Base-by-base conservation (phyloP, 2,888 invertebrate genomes). In the Boloria selene region DNA sequence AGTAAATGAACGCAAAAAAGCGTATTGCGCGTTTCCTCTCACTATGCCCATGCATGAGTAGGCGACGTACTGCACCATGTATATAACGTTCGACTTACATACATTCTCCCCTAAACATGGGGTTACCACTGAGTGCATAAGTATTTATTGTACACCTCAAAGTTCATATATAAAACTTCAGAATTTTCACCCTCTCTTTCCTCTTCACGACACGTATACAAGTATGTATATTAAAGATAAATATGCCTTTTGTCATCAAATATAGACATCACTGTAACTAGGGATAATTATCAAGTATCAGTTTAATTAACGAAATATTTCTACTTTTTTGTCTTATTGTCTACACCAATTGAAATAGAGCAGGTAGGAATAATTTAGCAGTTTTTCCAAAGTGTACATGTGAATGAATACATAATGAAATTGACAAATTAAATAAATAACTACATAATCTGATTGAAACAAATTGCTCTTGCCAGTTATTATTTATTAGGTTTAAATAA, bases 131-230 rank as follows among this genome's bases (percentile, higher is more conserved):
- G 47, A 47, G 26, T 56, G 16, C 44, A 45, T 13, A 45, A 45
- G 45, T 56, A 56, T 56, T 56, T 56, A 56, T 56, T 56, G 56
- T 58, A 47, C 44, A 58, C 22, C 58, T 47, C 26, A 45, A 47
- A 47, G 45, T 47, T 44, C 45, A 13, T n/a, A 4, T 58, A n/a
- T 16, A 26, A 26, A 58, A 58, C 47, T 47, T 58, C 47, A 58
- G 22, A 58, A 58, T 17, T n/a, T 56, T 13, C 16, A 13, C 26
- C 47, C 47, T 58, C 16, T 14, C 16, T 47, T 58, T 5, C 4
- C 16, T 16, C 18, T 26, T 22, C 26, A 52, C n/a, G 22, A n/a
- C 13, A 47, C 22, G 5, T 5, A 16, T 22, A 56, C 45, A 10
- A 22, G 26, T 13, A 22, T 26, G n/a, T 54, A 6, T 14, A 56